phyloP scores from a whole-genome alignment of 2,888 invertebrate species.

The Lycaena phlaeas region DNA sequence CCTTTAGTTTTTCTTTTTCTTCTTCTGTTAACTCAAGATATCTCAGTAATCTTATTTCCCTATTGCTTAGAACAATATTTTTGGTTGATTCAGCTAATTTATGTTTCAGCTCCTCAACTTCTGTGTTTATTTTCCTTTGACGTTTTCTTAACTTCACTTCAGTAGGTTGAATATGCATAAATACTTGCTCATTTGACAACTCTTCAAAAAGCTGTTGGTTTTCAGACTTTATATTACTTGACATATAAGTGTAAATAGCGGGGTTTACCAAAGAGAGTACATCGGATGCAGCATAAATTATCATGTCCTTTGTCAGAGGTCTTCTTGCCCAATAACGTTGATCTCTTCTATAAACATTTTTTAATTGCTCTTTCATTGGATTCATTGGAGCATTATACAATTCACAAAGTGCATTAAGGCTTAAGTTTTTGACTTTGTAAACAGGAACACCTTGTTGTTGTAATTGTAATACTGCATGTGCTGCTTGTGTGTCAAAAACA shows the following conservation, averaged over 20 bases:
- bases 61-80: constrained; percentile 91
- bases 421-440: constrained; percentile 94
- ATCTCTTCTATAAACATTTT: constrained; percentile 87
- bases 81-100: constrained; percentile 87
- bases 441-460: constrained; percentile 93
- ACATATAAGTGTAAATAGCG: constrained; percentile 81
- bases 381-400: constrained; percentile 90
- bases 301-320: constrained; percentile 92
- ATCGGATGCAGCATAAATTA: constrained; percentile 92
- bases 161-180: constrained; percentile 87
- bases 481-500: constrained; percentile 95
- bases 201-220: constrained; percentile 83
- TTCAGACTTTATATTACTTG: constrained; percentile 79
- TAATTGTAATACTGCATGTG: constrained; percentile 91
- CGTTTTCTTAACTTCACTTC: constrained; percentile 90
- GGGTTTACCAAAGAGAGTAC: constrained; percentile 90
- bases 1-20: constrained; percentile 92
- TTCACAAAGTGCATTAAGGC: constrained; percentile 92
- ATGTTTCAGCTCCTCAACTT: constrained; percentile 87
- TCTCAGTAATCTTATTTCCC: constrained; percentile 90
- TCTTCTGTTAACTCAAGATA: constrained; percentile 93
- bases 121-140: constrained; percentile 91
- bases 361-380: constrained; percentile 92
- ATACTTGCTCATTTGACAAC: constrained; percentile 89
- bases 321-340: constrained; percentile 92